Conservation (phyloP, 2,113 vertebrate species). For the Sturnira hondurensis region DNA sequence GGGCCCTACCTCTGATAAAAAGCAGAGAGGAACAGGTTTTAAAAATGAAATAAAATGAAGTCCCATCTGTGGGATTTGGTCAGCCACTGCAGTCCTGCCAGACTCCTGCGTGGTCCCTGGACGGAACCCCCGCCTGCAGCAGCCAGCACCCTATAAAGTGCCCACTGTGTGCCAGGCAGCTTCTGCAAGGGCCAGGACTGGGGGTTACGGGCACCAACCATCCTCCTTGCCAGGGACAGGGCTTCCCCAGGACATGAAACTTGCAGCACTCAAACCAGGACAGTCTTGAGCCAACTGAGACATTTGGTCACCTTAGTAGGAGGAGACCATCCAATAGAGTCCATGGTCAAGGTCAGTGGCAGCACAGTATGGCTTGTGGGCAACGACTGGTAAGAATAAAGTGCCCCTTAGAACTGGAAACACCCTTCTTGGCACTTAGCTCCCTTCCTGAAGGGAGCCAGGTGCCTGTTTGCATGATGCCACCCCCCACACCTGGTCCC, state of each 20-base stretch:
- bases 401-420: background rate
- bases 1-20: background rate
- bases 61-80: background rate
- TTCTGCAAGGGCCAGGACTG: background rate
- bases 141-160: background rate
- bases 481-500: too few relatives aligned
- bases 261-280: background rate
- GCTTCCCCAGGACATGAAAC: background rate
- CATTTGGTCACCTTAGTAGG: too few relatives aligned
- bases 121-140: background rate
- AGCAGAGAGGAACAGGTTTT: background rate
- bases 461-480: background rate
- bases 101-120: background rate
- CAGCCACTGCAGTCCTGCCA: background rate
- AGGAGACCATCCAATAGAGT: background rate
- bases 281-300: background rate
- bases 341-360: fast-evolving
- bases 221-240: background rate
- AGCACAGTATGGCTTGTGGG: background rate
- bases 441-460: background rate
- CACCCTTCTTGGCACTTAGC: background rate
- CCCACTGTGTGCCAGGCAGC: background rate
- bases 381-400: background rate
- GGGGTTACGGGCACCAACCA: too few relatives aligned
- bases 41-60: background rate